These are phyloP conservation scores for Oreochromis tanganicae DNA, from an alignment of 2,113 vertebrate species.

Conservation along the genomic window DNA sequence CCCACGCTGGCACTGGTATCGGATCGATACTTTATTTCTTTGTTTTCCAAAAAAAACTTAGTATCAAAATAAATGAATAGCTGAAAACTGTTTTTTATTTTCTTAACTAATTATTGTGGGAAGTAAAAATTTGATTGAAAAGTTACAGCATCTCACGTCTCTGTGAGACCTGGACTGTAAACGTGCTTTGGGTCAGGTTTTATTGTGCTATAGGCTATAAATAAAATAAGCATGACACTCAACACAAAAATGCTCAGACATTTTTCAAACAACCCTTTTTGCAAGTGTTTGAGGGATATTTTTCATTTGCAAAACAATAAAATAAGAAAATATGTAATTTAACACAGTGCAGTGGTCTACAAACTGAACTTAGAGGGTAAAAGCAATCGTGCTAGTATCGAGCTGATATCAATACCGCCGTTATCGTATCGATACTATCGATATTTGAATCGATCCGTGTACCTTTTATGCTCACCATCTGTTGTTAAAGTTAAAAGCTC, in stretches of 20 bases:
- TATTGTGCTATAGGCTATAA: neutral
- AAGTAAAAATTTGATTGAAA: neutral
- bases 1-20: neutral
- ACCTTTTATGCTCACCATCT: neutral
- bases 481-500: neutral
- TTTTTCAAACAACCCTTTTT: neutral
- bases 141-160: neutral
- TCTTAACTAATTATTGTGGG: neutral
- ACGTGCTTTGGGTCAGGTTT: neutral
- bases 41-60: neutral
- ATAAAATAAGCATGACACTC: neutral
- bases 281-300: neutral
- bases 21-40: fast-evolving
- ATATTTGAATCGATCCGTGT: neutral
- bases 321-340: neutral
- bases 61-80: neutral
- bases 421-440: neutral
- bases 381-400: neutral
- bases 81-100: neutral
- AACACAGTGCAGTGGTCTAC: neutral
- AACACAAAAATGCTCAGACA: neutral
- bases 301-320: neutral
- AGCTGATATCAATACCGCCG: neutral
- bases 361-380: neutral
- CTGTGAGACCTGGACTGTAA: neutral